Conservation (phyloP, 1,140 invertebrate genomes). For the Holotrichia oblita region DNA sequence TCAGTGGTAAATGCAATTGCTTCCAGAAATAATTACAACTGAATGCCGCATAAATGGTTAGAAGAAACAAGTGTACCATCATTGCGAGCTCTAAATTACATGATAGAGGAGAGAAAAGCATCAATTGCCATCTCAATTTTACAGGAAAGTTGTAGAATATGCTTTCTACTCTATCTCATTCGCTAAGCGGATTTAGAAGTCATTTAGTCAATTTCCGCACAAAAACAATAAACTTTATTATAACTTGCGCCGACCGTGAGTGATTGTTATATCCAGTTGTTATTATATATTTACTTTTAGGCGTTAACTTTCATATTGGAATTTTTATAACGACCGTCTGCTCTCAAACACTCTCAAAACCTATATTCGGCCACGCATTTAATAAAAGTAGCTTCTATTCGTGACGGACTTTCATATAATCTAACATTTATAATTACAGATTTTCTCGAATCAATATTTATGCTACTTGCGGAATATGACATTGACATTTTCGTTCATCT, state of each 20-base stretch:
- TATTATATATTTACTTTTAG: conserved; percentile 30
- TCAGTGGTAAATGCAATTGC: neutral
- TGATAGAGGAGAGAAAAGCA: conserved; percentile 20
- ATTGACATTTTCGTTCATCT: conserved; percentile 7
- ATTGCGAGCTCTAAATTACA: conserved; percentile 11
- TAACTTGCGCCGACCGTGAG: neutral
- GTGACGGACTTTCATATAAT: conserved; percentile 32
- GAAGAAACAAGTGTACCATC: conserved; percentile 29
- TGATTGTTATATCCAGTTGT: conserved; percentile 7
- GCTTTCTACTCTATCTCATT: conserved; percentile 22
- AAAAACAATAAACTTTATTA: conserved; percentile 12
- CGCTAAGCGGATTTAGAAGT: conserved; percentile 4
- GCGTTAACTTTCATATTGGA: conserved; percentile 18
- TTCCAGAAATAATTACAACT: neutral
- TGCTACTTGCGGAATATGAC: neutral
- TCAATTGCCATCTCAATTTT: conserved; percentile 27
- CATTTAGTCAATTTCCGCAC: neutral
- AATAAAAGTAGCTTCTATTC: neutral
- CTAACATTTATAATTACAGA: conserved; percentile 27
- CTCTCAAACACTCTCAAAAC: conserved; percentile 4
- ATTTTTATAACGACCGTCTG: neutral
- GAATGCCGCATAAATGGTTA: neutral
- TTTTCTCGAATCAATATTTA: conserved; percentile 16
- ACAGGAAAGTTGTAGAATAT: conserved; percentile 21
- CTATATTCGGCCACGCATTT: conserved; percentile 10